These are phyloP conservation scores for Peromyscus leucopus DNA, from an alignment of 2,113 vertebrate species.

Conservation along the genomic window DNA sequence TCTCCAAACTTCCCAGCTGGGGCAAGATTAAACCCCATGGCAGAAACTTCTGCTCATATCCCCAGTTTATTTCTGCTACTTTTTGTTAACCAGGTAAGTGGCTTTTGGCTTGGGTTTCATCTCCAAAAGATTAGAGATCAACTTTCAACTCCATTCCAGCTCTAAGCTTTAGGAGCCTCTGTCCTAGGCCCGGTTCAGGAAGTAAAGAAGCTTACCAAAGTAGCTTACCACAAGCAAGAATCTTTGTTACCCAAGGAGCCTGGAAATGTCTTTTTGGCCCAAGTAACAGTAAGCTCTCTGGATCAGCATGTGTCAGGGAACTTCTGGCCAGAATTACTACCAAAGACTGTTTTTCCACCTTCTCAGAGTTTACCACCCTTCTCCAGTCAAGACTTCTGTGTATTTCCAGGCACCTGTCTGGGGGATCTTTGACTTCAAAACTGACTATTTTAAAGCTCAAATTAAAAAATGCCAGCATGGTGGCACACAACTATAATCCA, in stretches of 20 bases:
- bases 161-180: neutral
- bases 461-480: neutral
- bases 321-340: constrained; percentile 17
- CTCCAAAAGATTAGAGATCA: constrained; percentile 33
- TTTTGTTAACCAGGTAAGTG: neutral
- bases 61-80: constrained; percentile 27
- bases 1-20: constrained; percentile 4
- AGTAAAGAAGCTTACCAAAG: constrained; percentile 30
- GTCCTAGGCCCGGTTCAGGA: neutral
- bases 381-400: neutral
- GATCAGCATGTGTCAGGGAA: neutral
- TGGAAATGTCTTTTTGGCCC: constrained; percentile 50
- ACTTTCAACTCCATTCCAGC: constrained; percentile 34
- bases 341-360: constrained; percentile 5
- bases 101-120: constrained; percentile 33
- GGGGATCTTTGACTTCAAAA: constrained; percentile 50
- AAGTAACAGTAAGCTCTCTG: constrained; percentile 41
- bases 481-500: neutral
- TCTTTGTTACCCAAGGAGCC: constrained; percentile 18
- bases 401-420: constrained; percentile 43
- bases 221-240: neutral
- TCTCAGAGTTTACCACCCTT: neutral
- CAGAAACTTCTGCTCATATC: constrained; percentile 35
- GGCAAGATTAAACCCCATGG: constrained; percentile 26
- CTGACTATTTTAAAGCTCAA: constrained; percentile 36